Conservation (phyloP, 1,140 invertebrate genomes). For the Mya arenaria region DNA sequence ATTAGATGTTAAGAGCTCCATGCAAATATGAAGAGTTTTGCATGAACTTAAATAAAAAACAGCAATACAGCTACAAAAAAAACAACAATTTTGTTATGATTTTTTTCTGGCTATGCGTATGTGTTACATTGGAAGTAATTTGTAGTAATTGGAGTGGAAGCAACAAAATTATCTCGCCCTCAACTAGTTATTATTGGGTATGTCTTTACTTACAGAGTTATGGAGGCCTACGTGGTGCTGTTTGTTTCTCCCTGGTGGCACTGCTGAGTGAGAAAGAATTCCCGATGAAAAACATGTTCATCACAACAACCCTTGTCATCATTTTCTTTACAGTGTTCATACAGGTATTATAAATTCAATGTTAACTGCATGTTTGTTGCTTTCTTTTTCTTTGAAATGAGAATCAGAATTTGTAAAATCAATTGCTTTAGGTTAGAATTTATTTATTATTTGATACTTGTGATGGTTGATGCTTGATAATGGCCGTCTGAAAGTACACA, state of each 20-base stretch:
- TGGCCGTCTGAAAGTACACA: too few relatives aligned
- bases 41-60: too few relatives aligned
- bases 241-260: constrained; percentile 97
- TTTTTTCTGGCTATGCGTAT: too few relatives aligned
- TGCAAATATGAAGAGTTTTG: too few relatives aligned
- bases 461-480: too few relatives aligned
- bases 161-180: too few relatives aligned
- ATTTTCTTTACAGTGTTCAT: constrained; percentile 82
- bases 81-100: too few relatives aligned
- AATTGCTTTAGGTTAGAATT: neutral
- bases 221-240: constrained; percentile 97
- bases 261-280: constrained; percentile 88
- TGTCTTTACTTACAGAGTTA: constrained; percentile 92
- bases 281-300: constrained; percentile 88
- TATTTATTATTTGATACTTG: neutral
- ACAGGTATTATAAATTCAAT: constrained; percentile 64
- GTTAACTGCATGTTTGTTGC: neutral
- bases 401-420: neutral
- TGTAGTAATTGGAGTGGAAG: too few relatives aligned
- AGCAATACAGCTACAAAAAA: too few relatives aligned
- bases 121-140: too few relatives aligned
- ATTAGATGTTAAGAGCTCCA: too few relatives aligned
- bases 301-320: constrained; percentile 98
- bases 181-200: too few relatives aligned
- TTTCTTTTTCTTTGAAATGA: neutral